These are phyloP conservation scores for Papilio xuthus DNA, from an alignment of 1,140 invertebrate species.

Conservation along the genomic window DNA sequence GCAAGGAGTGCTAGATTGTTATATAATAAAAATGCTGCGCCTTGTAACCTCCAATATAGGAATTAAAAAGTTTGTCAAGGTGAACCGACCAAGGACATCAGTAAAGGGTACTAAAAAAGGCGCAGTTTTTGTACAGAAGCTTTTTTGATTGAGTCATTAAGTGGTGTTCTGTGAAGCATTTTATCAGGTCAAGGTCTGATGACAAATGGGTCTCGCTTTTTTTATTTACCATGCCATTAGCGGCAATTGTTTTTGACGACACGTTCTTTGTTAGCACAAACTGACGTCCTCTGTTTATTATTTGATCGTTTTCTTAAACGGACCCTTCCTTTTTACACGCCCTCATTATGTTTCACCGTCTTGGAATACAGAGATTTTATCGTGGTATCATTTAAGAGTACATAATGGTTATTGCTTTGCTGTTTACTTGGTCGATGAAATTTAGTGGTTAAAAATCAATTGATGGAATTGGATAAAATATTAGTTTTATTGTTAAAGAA, in stretches of 20 bases:
- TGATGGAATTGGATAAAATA: too few relatives aligned
- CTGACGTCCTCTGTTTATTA: conserved; percentile 38
- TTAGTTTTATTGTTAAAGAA: too few relatives aligned
- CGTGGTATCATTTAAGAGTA: not conserved
- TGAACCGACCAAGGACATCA: not conserved
- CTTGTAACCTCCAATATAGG: not conserved
- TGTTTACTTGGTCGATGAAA: too few relatives aligned
- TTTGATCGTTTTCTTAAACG: conserved; percentile 38
- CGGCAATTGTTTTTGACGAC: conserved; percentile 51
- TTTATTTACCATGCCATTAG: conserved; percentile 69
- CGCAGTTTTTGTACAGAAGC: conserved; percentile 2
- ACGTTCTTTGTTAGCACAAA: conserved; percentile 45
- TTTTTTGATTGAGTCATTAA: conserved; percentile 28
- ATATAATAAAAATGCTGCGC: too few relatives aligned
- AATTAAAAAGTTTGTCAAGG: not conserved
- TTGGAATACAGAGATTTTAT: not conserved
- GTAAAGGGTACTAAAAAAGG: not conserved
- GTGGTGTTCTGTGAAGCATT: conserved; percentile 43
- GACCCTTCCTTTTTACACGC: conserved; percentile 33
- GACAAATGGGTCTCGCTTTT: conserved; percentile 56
- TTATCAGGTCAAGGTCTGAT: conserved; percentile 62
- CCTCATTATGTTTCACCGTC: conserved; percentile 10
- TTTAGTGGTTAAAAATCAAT: too few relatives aligned
- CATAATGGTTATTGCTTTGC: too few relatives aligned
- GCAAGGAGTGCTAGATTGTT: too few relatives aligned